Evolutionary conservation across 2,797 vertebrate genomes (phyloP).

Genomic region (Myotis vivesi): DNA sequence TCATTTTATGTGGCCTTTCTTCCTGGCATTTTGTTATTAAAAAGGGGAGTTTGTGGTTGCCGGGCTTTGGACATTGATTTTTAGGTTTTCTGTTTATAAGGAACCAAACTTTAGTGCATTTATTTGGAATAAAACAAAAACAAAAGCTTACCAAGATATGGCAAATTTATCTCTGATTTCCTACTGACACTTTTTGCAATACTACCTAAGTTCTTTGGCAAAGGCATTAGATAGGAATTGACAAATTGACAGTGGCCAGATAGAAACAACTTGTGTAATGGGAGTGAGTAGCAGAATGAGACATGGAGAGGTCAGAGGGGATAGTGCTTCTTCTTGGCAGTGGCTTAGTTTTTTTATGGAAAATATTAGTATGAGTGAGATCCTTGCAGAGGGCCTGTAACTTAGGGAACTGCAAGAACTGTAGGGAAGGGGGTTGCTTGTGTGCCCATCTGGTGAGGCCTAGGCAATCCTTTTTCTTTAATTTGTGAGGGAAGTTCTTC

Average conservation of each 20-base stretch:
- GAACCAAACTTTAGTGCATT: constrained; percentile 65
- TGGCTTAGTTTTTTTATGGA: constrained; percentile 6
- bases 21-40: constrained; percentile 60
- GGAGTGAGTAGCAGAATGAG: neutral
- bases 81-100: constrained; percentile 65
- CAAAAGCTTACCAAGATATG: constrained; percentile 37
- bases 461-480: neutral
- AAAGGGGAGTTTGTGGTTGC: constrained; percentile 58
- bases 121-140: constrained; percentile 63
- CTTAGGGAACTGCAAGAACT: neutral
- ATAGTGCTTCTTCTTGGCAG: constrained; percentile 22
- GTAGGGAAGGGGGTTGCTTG: neutral
- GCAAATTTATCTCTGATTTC: constrained; percentile 58
- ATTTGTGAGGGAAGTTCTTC: neutral
- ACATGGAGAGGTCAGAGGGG: neutral
- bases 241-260: constrained; percentile 35
- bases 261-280: constrained; percentile 53
- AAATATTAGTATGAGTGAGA: neutral
- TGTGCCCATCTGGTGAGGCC: neutral
- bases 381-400: neutral
- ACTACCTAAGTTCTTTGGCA: constrained; percentile 43
- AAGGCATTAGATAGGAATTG: constrained; percentile 56
- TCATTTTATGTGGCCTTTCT: constrained; percentile 55
- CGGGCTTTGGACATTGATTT: constrained; percentile 65
- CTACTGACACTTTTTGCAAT: constrained; percentile 39